A percentile compares a stretch with the other conserved stretches of the same genome.
These are phyloP conservation scores for Ectemnius lituratus DNA, from an alignment of 2,888 invertebrate species.

Conservation along the genomic window DNA sequence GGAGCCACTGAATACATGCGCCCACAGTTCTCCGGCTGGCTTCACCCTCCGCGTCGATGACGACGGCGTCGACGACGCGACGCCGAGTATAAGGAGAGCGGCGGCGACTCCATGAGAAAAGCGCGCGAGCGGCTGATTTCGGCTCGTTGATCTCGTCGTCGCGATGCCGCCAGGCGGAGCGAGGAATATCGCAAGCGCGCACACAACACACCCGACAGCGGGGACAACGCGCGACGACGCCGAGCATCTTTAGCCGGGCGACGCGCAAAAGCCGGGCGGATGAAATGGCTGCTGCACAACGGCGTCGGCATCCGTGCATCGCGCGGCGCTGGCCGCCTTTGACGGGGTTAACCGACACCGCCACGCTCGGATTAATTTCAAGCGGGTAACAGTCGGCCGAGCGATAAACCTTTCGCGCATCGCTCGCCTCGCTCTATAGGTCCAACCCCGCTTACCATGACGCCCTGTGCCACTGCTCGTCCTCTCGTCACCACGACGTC, in stretches of 20 bases:
- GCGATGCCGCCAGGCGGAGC: constrained; percentile 3
- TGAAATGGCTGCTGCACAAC: too few species aligned
- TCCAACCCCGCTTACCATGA: constrained; percentile 21
- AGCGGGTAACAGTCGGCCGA: constrained; percentile 58
- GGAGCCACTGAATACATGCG: constrained; percentile 57
- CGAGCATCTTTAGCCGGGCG: constrained; percentile 11
- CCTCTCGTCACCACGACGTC: constrained; percentile 26
- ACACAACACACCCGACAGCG: background rate
- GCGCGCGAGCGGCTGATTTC: constrained; percentile 1
- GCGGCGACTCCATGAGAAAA: too few species aligned
- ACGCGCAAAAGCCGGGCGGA: constrained; percentile 25
- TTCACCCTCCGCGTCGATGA: constrained; percentile 3
- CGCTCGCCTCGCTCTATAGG: constrained; percentile 51
- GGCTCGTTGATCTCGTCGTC: constrained; percentile 47
- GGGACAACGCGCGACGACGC: background rate
- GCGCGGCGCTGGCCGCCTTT: constrained; percentile 54
- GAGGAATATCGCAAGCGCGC: constrained; percentile 10
- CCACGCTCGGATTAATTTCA: constrained; percentile 71
- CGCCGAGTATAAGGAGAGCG: constrained; percentile 32
- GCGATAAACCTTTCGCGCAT: constrained; percentile 60
- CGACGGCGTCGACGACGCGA: constrained; percentile 1
- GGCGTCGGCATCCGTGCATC: constrained; percentile 16
- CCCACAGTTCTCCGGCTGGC: constrained; percentile 33
- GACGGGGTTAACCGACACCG: constrained; percentile 58
- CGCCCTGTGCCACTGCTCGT: constrained; percentile 43